Percentiles rank a stretch among this genome's conserved stretches.
Conservation (phyloP, 2,888 invertebrate species). For the Lordiphosa fenestrarum region DNA sequence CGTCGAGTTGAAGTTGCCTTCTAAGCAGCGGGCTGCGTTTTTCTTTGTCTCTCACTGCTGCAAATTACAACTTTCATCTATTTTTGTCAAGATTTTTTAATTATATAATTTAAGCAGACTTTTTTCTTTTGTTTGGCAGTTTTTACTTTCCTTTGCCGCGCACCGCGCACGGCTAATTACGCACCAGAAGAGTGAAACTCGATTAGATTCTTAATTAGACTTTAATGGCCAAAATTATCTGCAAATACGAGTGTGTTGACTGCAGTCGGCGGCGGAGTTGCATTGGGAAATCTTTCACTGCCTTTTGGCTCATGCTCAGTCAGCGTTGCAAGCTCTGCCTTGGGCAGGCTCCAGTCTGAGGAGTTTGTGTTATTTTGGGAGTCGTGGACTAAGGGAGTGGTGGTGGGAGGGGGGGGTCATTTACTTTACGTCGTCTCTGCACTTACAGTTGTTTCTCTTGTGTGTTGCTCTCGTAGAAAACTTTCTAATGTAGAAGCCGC, state of each 20-base stretch:
- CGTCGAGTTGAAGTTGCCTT: conserved; percentile 41
- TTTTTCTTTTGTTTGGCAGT: conserved; percentile 36
- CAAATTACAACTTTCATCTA: conserved; percentile 75
- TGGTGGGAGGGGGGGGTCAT: background rate
- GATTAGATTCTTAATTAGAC: conserved; percentile 68
- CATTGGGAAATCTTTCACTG: conserved; percentile 40
- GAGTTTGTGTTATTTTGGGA: conserved; percentile 44
- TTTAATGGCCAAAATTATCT: conserved; percentile 51
- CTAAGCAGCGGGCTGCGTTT: conserved; percentile 45
- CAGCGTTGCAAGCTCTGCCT: conserved; percentile 33
- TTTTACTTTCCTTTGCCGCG: conserved; percentile 70
- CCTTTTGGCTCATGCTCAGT: conserved; percentile 16
- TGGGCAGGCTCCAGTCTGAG: conserved; percentile 41
- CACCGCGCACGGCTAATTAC: conserved; percentile 59
- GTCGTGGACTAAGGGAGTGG: background rate
- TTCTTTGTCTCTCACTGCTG: conserved; percentile 40
- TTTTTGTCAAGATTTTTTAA: conserved; percentile 76
- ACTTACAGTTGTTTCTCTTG: conserved; percentile 67
- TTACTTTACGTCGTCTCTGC: conserved; percentile 37
- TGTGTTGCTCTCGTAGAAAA: conserved; percentile 55
- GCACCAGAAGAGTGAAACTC: conserved; percentile 64
- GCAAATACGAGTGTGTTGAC: conserved; percentile 9
- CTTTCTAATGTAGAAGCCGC: conserved; percentile 71
- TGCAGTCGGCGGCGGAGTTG: conserved; percentile 15
- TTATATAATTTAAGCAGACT: conserved; percentile 74